A percentile compares a stretch with the other conserved stretches of the same genome.
Conservation (phyloP, 2,797 vertebrate genomes). For the Nothura maculosa region DNA sequence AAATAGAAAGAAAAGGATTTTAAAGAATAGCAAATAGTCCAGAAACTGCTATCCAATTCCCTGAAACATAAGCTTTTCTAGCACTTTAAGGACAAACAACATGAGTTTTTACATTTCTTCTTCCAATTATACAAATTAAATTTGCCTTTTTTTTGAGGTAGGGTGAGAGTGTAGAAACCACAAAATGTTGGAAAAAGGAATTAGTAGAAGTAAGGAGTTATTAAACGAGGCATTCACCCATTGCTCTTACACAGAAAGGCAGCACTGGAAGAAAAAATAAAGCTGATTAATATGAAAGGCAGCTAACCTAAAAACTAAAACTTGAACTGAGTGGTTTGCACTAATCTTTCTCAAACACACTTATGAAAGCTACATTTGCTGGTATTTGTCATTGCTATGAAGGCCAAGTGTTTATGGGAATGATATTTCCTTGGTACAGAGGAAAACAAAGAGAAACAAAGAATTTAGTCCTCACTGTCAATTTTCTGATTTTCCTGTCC, state of each 20-base stretch:
- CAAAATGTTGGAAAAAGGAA: constrained; percentile 79
- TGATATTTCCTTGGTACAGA: not conserved
- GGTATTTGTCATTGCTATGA: constrained; percentile 46
- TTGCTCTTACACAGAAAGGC: constrained; percentile 73
- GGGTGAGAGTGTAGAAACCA: not conserved
- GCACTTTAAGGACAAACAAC: not conserved
- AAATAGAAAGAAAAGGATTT: constrained; percentile 25
- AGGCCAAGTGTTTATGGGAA: constrained; percentile 27
- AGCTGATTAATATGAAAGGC: constrained; percentile 75
- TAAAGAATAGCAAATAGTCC: not conserved
- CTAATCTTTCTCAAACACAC: constrained; percentile 73
- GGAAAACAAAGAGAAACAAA: not conserved
- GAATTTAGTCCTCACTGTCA: not conserved
- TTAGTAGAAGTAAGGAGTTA: constrained; percentile 68
- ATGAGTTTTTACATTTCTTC: constrained; percentile 6
- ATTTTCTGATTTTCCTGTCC: constrained; percentile 7
- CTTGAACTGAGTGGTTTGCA: constrained; percentile 56
- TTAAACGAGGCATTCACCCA: constrained; percentile 77
- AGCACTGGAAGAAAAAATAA: constrained; percentile 72
- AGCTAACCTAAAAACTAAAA: constrained; percentile 74
- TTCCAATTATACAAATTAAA: not conserved
- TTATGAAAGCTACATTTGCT: constrained; percentile 72
- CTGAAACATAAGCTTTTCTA: not conserved
- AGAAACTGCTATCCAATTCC: not conserved
- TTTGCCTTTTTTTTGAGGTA: not conserved